Evolutionary conservation across 2,113 vertebrate species (phyloP).

Genomic region (Phalacrocorax pelagicus): DNA sequence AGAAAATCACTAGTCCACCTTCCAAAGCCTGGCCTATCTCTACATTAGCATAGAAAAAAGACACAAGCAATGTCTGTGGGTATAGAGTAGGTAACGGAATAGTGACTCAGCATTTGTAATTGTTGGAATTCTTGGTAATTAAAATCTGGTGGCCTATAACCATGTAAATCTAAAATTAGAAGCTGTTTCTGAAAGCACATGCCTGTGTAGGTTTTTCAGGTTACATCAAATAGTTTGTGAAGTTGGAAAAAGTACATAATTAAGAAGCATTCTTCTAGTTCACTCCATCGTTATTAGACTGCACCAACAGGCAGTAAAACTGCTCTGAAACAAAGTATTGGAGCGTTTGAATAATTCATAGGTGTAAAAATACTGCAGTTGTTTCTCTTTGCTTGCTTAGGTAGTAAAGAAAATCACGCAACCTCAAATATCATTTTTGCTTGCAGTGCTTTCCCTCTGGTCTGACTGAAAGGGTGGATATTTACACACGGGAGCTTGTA

Average conservation of each 20-base stretch:
- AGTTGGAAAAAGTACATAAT: background rate
- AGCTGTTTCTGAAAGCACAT: background rate
- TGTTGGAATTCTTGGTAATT: background rate
- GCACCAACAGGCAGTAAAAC: background rate
- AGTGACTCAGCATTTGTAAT: background rate
- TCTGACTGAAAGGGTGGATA: background rate
- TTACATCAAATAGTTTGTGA: background rate
- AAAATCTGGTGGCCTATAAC: background rate
- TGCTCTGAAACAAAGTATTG: background rate
- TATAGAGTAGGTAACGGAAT: background rate
- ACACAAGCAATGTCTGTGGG: background rate
- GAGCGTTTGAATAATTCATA: background rate
- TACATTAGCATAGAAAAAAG: rapidly evolving
- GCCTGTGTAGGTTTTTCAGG: background rate
- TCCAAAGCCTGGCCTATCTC: background rate
- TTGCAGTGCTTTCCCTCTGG: background rate
- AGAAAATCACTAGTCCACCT: background rate
- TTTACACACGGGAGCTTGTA: background rate
- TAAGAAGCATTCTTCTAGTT: background rate
- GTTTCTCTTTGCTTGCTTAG: background rate
- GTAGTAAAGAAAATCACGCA: background rate
- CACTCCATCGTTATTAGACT: background rate
- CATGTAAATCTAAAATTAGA: background rate
- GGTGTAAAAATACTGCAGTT: background rate
- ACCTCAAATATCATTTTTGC: background rate